Conservation (phyloP, 37 sponge, comb jelly and placozoan genomes). For the Ephydatia muelleri region DNA sequence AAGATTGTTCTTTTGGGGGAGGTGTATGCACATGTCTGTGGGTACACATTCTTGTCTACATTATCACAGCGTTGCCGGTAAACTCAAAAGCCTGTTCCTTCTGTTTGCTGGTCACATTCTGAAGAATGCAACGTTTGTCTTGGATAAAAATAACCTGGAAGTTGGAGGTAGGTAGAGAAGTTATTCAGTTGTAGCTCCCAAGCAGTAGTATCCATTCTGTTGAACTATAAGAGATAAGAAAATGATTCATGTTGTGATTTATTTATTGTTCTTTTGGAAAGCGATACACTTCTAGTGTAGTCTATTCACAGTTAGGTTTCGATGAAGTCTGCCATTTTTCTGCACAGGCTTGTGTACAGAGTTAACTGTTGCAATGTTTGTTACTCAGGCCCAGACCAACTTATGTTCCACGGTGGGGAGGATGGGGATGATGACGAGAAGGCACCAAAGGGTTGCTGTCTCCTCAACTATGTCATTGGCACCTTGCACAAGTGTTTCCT, state of each 20-base stretch:
- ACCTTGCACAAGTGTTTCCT: conserved; percentile 70
- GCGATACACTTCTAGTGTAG: too few relatives aligned
- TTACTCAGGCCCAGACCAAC: conserved; percentile 6
- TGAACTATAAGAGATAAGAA: too few relatives aligned
- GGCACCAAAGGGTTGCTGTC: conserved; percentile 17
- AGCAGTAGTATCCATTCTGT: too few relatives aligned
- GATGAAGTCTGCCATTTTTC: neutral
- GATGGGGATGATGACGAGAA: conserved; percentile 1
- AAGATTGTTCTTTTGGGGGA: too few relatives aligned
- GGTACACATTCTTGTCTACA: neutral
- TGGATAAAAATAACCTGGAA: conserved; percentile 39
- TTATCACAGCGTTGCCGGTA: conserved; percentile 49
- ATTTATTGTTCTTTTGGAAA: too few relatives aligned
- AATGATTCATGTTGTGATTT: too few relatives aligned
- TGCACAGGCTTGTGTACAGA: neutral
- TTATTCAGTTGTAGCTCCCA: too few relatives aligned
- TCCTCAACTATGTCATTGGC: conserved; percentile 50
- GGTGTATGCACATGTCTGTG: neutral
- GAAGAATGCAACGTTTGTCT: conserved; percentile 33
- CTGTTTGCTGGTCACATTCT: conserved; percentile 80
- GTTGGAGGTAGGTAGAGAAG: conserved; percentile 27
- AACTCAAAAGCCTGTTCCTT: conserved; percentile 71
- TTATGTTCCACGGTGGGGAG: neutral
- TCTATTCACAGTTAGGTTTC: too few relatives aligned
- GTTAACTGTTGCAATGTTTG: neutral